Evolutionary conservation across 2,888 invertebrate species (phyloP), one percentile per base, ranked within the genome.

Genomic region (Dryobotodes eremita): DNA sequence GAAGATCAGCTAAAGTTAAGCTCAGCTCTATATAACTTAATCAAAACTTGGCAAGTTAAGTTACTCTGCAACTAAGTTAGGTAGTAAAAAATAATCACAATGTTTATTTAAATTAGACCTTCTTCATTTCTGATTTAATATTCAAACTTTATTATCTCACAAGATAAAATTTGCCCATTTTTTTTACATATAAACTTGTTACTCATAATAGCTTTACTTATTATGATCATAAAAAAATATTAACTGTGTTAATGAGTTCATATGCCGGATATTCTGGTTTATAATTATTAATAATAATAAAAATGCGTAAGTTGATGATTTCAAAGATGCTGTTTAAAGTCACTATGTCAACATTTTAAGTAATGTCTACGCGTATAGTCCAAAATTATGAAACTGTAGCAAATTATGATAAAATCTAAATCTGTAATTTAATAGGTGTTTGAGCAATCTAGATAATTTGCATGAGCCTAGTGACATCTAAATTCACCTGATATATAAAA

Each of bases 371-470:
- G 53, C 31, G 8, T 70, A 71, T n/a, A 77, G 64, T 64, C 42
- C 17, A 20, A 48, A 46, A 80, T 84, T 79, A 87, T 80, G 83
- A 82, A 83, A 84, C 80, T 85, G 74, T 77, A 66, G 82, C 83
- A 83, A 87, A 86, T 86, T 85, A 80, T 75, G 80, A 88, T 89
- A 85, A 86, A 88, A 86, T 88, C 83, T 86, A 78, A 80, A 82
- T 83, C 66, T 78, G 75, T 77, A 80, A 88, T 85, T 83, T 83
- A 88, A 79, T 83, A 85, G 85, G 81, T 84, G 83, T 80, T 86
- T 82, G 77, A 77, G 85, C 81, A 89, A 87, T 87, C 68, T 74
- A 50, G 69, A 76, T 76, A 55, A 86, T 88, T 83, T 83, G 87
- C 82, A 84, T 85, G 71, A 78, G 77, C 68, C 61, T 53, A 68